Evolutionary conservation across 2,113 vertebrate genomes (phyloP).

Genomic region (Microtus pennsylvanicus): DNA sequence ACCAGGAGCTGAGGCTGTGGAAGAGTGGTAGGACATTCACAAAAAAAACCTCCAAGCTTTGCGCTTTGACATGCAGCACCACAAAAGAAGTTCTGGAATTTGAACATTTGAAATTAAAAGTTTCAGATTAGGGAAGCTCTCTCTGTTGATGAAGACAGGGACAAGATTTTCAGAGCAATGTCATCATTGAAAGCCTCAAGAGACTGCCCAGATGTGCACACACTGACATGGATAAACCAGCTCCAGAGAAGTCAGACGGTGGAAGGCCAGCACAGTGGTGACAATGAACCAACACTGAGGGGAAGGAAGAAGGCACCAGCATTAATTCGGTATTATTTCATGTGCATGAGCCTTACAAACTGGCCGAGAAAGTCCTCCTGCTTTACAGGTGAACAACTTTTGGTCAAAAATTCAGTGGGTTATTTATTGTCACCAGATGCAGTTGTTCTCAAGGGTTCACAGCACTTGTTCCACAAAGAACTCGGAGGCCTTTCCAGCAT

Average conservation of each 20-base stretch:
- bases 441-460: neutral
- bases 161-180: neutral
- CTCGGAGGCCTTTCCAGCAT: constrained; percentile 36
- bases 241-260: neutral
- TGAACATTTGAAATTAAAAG: neutral
- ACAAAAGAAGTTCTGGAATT: neutral
- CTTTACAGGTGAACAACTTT: too few relatives aligned
- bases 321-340: neutral
- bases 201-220: neutral
- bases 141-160: neutral
- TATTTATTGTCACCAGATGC: neutral
- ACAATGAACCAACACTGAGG: neutral
- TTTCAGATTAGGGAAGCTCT: neutral
- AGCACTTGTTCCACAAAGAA: neutral
- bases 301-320: neutral
- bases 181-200: neutral
- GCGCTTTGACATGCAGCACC: too few relatives aligned
- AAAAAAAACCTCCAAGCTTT: too few relatives aligned
- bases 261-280: neutral
- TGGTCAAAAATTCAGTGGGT: too few relatives aligned
- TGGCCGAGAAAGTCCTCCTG: neutral
- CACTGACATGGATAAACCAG: neutral
- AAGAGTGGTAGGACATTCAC: too few relatives aligned
- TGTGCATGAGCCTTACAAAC: neutral
- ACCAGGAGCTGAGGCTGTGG: neutral